Evolutionary conservation across 2,113 vertebrate species (phyloP), one percentile per base, ranked within the genome.

Genomic region (Solenodon paradoxus): DNA sequence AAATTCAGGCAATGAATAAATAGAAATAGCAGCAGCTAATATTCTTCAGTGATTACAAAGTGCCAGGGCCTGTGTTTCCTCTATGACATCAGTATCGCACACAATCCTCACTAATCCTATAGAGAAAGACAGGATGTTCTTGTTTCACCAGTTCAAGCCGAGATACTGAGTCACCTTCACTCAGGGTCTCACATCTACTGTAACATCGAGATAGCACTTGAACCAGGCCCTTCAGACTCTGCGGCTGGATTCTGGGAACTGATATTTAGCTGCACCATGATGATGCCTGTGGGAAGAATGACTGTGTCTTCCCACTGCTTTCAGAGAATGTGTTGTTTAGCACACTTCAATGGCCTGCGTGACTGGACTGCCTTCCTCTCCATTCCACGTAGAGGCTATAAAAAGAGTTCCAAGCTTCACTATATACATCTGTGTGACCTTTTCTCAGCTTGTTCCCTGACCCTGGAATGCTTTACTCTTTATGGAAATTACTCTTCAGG

Each of bases 1-100:
- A 94, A 42, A 78, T 82, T 92, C 38, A 38, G 80, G 24, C 55
- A 35, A 45, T 82, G 77, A 92, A 71, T 77, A 74, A 88, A n/a
- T 53, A 86, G 55, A 93, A 79, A 51, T 59, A 57, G 16, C 10
- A 74, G 42, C 32, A 35, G 28, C 61, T 77, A 47, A 24, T 83
- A 63, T 69, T 84, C 88, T n/a, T 28, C 26, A 71, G 20, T 64
- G 17, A 42, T 91, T 55, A 53, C 40, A 30, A 45, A 19, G 13
- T 91, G 55, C 38, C 55, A 91, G 10, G 26, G 30, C 80, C 74
- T 95, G 19, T 88, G 83, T 92, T 88, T 68, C 32, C 15, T 89
- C 32, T 2, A 1, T 64, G 15, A 47, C 51, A 28, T 55, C 2
- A 71, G 10, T 64, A 45, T 63, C 24, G 82, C 17, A 86, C 63